A percentile compares a stretch with the other conserved stretches of the same genome.
Evolutionary conservation across 2,797 vertebrate genomes (phyloP).

Genomic region (Semotilus atromaculatus): DNA sequence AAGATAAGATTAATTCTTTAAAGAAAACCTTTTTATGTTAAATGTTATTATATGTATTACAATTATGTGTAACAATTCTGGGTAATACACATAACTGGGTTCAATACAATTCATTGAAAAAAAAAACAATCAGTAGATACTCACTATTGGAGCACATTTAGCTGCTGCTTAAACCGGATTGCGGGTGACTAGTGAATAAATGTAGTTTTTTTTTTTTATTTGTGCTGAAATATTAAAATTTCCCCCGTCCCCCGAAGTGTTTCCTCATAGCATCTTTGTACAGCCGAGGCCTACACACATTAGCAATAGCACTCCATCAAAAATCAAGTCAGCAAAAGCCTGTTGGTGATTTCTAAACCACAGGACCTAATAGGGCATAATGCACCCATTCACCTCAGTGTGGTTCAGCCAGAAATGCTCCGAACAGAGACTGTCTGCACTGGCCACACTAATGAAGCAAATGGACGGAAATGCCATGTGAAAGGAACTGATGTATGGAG

Average conservation of each 20-base stretch:
- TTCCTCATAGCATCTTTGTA: not conserved
- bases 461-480: constrained; percentile 94
- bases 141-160: not conserved
- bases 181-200: not conserved
- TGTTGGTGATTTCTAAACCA: constrained; percentile 26
- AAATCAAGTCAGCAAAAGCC: constrained; percentile 15
- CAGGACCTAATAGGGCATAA: constrained; percentile 69
- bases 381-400: constrained; percentile 83
- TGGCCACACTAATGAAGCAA: constrained; percentile 87
- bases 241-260: not conserved
- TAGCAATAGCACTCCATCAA: constrained; percentile 2
- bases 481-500: constrained; percentile 91
- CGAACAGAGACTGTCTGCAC: constrained; percentile 88
- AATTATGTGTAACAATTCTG: not conserved
- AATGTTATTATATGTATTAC: not conserved
- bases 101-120: not conserved
- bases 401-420: constrained; percentile 82
- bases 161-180: not conserved
- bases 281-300: not conserved
- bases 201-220: not conserved
- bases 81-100: not conserved
- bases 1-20: not conserved
- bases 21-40: not conserved
- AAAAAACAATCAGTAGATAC: not conserved
- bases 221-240: not conserved